Evolutionary conservation across 2,888 invertebrate genomes (phyloP).

Genomic region (Notodonta dromedarius): DNA sequence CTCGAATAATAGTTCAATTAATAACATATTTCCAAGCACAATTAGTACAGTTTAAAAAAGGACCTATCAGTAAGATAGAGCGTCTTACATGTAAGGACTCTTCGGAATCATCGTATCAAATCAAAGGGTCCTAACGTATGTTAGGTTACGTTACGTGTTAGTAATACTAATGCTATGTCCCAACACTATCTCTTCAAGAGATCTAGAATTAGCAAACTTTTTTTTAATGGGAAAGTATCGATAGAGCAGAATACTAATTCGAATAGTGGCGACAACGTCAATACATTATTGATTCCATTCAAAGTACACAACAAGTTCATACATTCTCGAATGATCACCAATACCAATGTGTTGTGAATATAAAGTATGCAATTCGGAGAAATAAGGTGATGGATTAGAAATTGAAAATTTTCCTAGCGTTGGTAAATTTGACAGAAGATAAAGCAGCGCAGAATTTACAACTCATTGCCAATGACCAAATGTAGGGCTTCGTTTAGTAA

Average conservation of each 20-base stretch:
- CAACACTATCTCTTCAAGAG: not conserved
- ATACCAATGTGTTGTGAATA: constrained; percentile 44
- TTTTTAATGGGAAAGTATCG: constrained; percentile 32
- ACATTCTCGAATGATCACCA: constrained; percentile 25
- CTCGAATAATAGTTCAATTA: no score
- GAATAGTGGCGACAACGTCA: constrained; percentile 31
- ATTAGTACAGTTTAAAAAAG: no score
- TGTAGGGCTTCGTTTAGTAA: no score
- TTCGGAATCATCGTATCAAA: not conserved
- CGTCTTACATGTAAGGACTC: no score
- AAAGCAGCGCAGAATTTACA: no score
- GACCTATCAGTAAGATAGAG: no score
- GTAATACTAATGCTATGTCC: not conserved
- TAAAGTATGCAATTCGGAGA: constrained; percentile 40
- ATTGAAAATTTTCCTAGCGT: constrained; percentile 4
- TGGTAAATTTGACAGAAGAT: no score
- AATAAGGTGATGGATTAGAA: constrained; percentile 49
- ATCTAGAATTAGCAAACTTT: not conserved
- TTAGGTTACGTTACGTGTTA: not conserved
- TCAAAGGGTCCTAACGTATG: not conserved
- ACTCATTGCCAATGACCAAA: no score
- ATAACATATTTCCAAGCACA: no score
- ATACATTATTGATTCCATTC: constrained; percentile 50
- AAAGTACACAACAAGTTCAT: constrained; percentile 17
- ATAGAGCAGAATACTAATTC: constrained; percentile 17